Percentiles rank a stretch among this genome's conserved stretches.
Conservation (phyloP, 2,797 vertebrate genomes). For the Acipenser oxyrinchus region DNA sequence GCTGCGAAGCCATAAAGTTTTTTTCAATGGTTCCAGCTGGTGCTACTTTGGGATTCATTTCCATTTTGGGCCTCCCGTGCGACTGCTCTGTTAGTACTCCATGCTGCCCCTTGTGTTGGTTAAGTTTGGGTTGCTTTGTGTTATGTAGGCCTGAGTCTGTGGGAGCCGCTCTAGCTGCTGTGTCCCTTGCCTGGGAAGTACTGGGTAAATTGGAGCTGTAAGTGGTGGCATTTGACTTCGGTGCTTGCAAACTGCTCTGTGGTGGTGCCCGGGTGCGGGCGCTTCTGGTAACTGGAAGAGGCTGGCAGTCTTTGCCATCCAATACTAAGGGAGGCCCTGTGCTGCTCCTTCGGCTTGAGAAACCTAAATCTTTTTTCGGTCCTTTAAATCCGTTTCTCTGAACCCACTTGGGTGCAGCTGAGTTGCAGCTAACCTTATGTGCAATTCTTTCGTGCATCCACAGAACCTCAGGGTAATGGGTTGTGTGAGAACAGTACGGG, state of each 20-base stretch:
- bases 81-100: conserved; percentile 31
- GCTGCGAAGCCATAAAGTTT: conserved; percentile 42
- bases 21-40: conserved; percentile 53
- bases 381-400: conserved; percentile 64
- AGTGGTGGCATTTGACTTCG: conserved; percentile 45
- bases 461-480: conserved; percentile 88
- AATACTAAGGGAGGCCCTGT: conserved; percentile 88
- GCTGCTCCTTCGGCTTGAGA: conserved; percentile 66
- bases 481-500: conserved; percentile 82
- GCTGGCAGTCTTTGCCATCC: conserved; percentile 85
- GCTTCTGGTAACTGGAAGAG: conserved; percentile 66
- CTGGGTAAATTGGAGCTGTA: conserved; percentile 23
- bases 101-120: conserved; percentile 2
- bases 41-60: conserved; percentile 53
- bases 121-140: too few relatives aligned
- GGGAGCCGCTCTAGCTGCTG: conserved; percentile 22
- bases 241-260: conserved; percentile 26
- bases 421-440: conserved; percentile 77
- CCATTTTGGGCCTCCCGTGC: conserved; percentile 51
- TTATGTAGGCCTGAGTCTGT: background rate
- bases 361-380: conserved; percentile 58
- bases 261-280: conserved; percentile 74
- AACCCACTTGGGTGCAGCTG: conserved; percentile 78
- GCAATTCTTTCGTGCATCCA: conserved; percentile 93
- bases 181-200: conserved; percentile 41